phyloP scores from a whole-genome alignment of 2,888 invertebrate genomes.

The Tortricodes alternella region DNA sequence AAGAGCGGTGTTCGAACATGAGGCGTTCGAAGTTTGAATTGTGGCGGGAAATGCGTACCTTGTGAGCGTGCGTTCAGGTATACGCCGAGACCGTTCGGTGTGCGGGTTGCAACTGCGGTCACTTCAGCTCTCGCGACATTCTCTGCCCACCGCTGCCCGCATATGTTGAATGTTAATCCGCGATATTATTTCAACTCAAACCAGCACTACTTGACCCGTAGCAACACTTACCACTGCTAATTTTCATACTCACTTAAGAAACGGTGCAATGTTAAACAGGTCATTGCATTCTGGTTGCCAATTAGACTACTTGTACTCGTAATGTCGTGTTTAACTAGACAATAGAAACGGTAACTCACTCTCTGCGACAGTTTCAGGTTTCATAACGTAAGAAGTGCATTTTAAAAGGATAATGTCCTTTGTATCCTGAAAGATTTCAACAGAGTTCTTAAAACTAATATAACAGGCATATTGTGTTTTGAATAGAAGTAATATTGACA shows the following conservation, averaged over 20 bases:
- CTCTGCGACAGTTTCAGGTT: constrained; percentile 12
- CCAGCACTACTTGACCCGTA: constrained; percentile 49
- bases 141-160: constrained; percentile 67
- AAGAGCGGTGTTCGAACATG: constrained; percentile 54
- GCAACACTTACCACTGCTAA: constrained; percentile 31
- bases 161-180: constrained; percentile 64
- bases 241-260: constrained; percentile 14
- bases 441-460: not conserved
- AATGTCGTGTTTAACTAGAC: constrained; percentile 16
- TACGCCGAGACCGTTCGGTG: constrained; percentile 73
- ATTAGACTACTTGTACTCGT: constrained; percentile 13
- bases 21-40: constrained; percentile 60
- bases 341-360: constrained; percentile 13
- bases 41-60: constrained; percentile 77
- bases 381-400: constrained; percentile 9
- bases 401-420: constrained; percentile 15
- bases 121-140: constrained; percentile 55
- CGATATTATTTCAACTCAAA: constrained; percentile 55
- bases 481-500: constrained; percentile 7
- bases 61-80: constrained; percentile 63
- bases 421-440: not conserved
- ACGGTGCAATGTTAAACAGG: constrained; percentile 9
- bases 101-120: constrained; percentile 74
- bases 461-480: constrained; percentile 1
- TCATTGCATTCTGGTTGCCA: constrained; percentile 11